Base-by-base conservation (phyloP, 1,140 invertebrate genomes). In the Heterodera schachtii region DNA sequence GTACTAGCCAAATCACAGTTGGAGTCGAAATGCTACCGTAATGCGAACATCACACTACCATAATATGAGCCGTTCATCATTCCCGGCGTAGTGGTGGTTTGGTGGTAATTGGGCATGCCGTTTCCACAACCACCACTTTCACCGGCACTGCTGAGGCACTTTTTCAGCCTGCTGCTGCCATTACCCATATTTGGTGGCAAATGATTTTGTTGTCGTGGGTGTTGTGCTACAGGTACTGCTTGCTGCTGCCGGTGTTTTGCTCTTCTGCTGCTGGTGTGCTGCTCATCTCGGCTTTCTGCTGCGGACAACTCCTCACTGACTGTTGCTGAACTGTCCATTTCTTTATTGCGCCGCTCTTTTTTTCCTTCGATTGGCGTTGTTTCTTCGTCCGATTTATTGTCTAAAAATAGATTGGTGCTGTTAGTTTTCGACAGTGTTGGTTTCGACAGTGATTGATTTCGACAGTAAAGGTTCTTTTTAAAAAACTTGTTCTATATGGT, bases 291-390 rank as follows among this genome's bases (percentile, higher is more conserved):
- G 19, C 57, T 64, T 64, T 64, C 57, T 64, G 57, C 57, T 64
- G 57, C 73, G 73, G 73, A n/a, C 43, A 73, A n/a, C 19, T 66
- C 66, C 19, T 21, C 49, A 43, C 49, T 43, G n/a, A 60, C 66
- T 76, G 75, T 76, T 31, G 31, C 31, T 76, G 75, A 46, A 52
- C 11, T 76, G 11, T 76, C 66, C 49, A 16, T 19, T 66, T 76
- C 49, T 31, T 75, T 57, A 7, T 1, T 52, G 49, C 52, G 49
- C 13, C 19, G 7, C 16, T 6, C 44, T 75, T 46, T 46, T 52
- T 60, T 43, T 60, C 52, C 73, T n/a, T n/a, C 19, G 11, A 70
- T 76, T 73, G 75, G 43, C 41, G 19, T 19, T 11, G 19, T 31
- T 1, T 9, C 16, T n/a, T 31, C 31, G 31, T 31, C 31, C 31